Base-by-base conservation (phyloP, 2,113 vertebrate genomes). In the Pseudorasbora parva region DNA sequence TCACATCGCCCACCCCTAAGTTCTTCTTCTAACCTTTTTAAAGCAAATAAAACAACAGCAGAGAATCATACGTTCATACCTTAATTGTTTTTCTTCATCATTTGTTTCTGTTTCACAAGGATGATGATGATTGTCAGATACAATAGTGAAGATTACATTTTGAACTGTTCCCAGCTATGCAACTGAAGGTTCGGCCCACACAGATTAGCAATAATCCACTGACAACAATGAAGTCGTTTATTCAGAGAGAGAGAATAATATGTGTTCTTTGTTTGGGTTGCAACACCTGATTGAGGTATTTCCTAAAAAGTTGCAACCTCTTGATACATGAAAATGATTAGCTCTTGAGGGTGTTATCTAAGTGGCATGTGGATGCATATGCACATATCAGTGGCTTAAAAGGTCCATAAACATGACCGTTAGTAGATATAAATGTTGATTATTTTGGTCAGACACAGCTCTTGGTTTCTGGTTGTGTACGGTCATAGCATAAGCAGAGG, bases 141-240 rank as follows among this genome's bases (percentile, higher is more conserved):
- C 15, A 71, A 23, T 3, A 45, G 11, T 71, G 68, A 71, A 23
- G 41, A 45, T 71, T 21, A 23, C 21, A 14, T 71, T 71, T 69
- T 71, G 14, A 43, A 45, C 37, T 45, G 68, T n/a, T 69, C 33
- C 33, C 33, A 68, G 64, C 19, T 9, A n/a, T 43, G 66, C 37
- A 69, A 69, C 37, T n/a, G 8, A 69, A 37, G 64, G 64, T 9
- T 68, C 3, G 1, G 64, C 30, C 8, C 10, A 69, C 19, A 41
- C 68, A 43, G 21, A 21, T 71, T 71, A 43, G 68, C 68, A 43
- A 43, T 23, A 71, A 71, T 43, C 68, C 68, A 71, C 64, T 68
- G 51, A 54, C 51, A 68, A 68, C 68, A 43, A 43, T 71, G 68
- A 23, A 71, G 37, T 43, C 5, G 43, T 71, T 71, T 71, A 71